These are phyloP conservation scores for Seriola dumerili DNA, from an alignment of 2,113 vertebrate genomes.

Conservation along the genomic window DNA sequence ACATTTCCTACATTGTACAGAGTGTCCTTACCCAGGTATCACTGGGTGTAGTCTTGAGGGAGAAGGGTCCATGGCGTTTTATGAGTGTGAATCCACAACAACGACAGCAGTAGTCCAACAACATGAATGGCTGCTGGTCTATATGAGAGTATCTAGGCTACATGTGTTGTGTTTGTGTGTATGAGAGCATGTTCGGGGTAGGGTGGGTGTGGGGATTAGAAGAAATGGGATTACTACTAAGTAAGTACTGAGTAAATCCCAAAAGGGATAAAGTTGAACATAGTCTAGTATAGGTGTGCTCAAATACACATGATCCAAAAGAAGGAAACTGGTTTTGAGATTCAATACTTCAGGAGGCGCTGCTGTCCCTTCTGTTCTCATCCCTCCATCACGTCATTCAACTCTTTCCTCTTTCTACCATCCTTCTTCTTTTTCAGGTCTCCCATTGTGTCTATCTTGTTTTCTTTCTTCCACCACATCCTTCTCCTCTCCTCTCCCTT, in stretches of 20 bases:
- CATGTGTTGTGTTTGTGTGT: constrained; percentile 46
- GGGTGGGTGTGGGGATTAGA: constrained; percentile 75
- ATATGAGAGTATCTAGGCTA: constrained; percentile 47
- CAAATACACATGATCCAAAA: neutral
- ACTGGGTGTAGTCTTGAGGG: constrained; percentile 86
- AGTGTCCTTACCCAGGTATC: constrained; percentile 88
- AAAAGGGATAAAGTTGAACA: constrained; percentile 59
- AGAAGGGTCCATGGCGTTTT: constrained; percentile 85
- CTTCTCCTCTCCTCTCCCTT: too few relatives aligned
- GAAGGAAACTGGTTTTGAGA: neutral
- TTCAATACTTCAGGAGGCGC: neutral
- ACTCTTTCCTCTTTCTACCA: too few relatives aligned
- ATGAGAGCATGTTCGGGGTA: constrained; percentile 25
- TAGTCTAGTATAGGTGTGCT: constrained; percentile 9
- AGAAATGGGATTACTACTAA: constrained; percentile 83
- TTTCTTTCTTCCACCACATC: neutral
- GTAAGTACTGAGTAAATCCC: constrained; percentile 71
- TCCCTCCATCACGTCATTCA: neutral
- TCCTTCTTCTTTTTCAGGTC: neutral
- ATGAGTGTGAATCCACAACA: constrained; percentile 82
- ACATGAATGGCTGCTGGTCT: constrained; percentile 82
- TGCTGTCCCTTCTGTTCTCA: neutral
- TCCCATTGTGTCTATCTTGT: neutral
- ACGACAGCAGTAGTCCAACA: constrained; percentile 85
- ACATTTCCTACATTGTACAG: neutral